Base-by-base conservation (phyloP, 64 coral and sea anemone genomes). In the Catalaphyllia jardinei region DNA sequence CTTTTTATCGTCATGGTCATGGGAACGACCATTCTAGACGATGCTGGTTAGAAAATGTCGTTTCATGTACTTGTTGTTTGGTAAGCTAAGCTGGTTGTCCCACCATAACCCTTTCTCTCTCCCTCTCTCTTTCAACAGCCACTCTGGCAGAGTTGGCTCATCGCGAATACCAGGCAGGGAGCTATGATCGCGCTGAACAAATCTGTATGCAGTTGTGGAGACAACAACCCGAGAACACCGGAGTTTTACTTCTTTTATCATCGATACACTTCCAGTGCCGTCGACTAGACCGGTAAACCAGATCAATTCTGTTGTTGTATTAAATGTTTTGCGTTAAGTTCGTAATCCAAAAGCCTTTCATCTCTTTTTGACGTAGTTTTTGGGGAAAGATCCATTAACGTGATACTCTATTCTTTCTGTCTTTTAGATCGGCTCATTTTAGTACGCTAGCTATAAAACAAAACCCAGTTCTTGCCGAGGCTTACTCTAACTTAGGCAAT, bases 161-260 rank as follows among this genome's bases (percentile, higher is more conserved):
- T 92, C 97, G 97, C 4, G 97, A 99, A 93, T 99, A 99, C 78
- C 97, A 99, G 88, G 89, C 97, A 74, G 97, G 97, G 64, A 99
- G 95, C 71, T 99, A 99, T 85, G 93, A 99, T 91, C 94, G 97
- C 55, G 97, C 97, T 17, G 97, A 99, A 88, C 97, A 99, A 86
- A 95, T 99, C 86, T 99, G 97, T 89, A 93, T 99, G 88, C 97
- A 99, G 84, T 89, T 99, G 50, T 99, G 97, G 97, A 93, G 97
- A 91, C 95, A 94, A 86, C 94, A 99, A 55, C 97, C 97, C 0
- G 90, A 95, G 67, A 99, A 99, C 72, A 99, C 97, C 86, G 97
- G 97, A 54, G 97, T 99, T 61, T 79, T 99, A 29, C 91, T 99
- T 52, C 83, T 99, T 62, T 83, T 99, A 80, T 99, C 97, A 8